Percentiles rank a stretch among this genome's conserved stretches.
phyloP scores from a whole-genome alignment of 2,113 vertebrate species.

The Lophochroa leadbeateri region DNA sequence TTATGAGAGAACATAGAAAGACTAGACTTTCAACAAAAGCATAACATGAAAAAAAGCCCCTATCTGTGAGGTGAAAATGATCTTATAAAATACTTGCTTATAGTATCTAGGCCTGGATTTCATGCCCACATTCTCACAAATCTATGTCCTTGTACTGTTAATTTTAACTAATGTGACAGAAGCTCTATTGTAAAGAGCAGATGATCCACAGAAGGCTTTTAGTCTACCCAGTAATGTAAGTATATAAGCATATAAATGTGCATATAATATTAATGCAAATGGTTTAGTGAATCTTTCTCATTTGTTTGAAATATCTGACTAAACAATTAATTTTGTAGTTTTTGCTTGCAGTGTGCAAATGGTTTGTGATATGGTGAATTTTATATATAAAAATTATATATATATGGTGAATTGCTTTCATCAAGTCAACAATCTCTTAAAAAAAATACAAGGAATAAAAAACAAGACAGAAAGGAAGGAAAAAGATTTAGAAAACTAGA shows the following conservation, averaged over 20 bases:
- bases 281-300: background rate
- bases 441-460: background rate
- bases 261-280: background rate
- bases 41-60: background rate
- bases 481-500: background rate
- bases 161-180: background rate
- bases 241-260: fast-evolving
- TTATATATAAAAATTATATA: background rate
- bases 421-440: background rate
- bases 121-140: background rate
- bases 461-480: background rate
- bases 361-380: background rate
- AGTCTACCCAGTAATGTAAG: background rate
- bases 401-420: background rate
- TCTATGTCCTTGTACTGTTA: background rate
- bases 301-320: background rate
- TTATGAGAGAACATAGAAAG: background rate
- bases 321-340: background rate
- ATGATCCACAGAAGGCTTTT: background rate
- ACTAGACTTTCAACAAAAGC: background rate
- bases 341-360: background rate
- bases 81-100: background rate
- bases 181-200: too few relatives aligned
- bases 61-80: background rate
- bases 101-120: background rate